Conservation (phyloP, 1,140 invertebrate species). For the Meteorus sp. region DNA sequence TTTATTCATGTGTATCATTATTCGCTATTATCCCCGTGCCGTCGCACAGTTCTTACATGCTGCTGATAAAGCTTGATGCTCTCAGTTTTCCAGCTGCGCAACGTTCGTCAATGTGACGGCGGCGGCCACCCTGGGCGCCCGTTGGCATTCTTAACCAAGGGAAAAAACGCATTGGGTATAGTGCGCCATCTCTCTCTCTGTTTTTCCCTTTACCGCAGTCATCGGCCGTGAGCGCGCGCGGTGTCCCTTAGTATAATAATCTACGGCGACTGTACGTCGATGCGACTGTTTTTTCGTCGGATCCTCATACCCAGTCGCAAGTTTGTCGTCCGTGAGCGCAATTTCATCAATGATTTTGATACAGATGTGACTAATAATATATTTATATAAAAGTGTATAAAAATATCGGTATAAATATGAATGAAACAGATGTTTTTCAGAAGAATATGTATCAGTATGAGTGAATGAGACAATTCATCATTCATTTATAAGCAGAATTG, state of each 20-base stretch:
- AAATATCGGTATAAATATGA: no score
- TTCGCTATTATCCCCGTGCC: neutral
- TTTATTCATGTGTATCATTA: neutral
- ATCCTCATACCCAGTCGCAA: conserved; percentile 1
- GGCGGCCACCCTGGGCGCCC: conserved; percentile 52
- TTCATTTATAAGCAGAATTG: no score
- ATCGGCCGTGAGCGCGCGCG: conserved; percentile 7
- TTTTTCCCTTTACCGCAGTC: conserved; percentile 19
- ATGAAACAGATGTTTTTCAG: no score
- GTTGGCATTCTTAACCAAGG: conserved; percentile 33
- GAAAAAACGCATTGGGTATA: conserved; percentile 36
- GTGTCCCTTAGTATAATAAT: conserved; percentile 24
- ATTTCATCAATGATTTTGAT: neutral
- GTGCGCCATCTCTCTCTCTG: conserved; percentile 13
- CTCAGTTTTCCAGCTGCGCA: conserved; percentile 54
- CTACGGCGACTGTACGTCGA: conserved; percentile 23
- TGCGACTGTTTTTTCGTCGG: conserved; percentile 19
- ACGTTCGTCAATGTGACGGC: conserved; percentile 53
- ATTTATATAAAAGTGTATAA: no score
- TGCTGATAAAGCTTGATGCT: conserved; percentile 20
- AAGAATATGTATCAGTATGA: no score
- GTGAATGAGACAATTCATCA: no score
- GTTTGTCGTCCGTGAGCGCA: neutral
- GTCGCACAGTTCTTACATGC: neutral
- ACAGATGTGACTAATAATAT: no score